These are phyloP conservation scores for Mactromeris polynyma DNA, from an alignment of 2,888 invertebrate genomes.

Conservation along the genomic window DNA sequence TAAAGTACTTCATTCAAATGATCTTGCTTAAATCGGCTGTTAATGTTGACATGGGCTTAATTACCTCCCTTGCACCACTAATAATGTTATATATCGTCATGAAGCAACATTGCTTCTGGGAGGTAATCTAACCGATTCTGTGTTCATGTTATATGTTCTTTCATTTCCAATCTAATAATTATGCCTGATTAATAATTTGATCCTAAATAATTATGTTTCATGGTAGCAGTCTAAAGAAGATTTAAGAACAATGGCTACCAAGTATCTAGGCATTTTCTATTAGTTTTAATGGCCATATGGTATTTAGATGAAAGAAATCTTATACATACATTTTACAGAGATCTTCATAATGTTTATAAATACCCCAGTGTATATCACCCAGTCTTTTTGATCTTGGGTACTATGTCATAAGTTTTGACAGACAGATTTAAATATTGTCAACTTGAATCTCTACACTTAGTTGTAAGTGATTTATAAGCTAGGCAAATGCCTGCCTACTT, in stretches of 20 bases:
- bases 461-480: conserved; percentile 68
- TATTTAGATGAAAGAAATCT: conserved; percentile 57
- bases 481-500: conserved; percentile 45
- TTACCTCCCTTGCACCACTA: neutral
- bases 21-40: too few relatives aligned
- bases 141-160: neutral
- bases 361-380: conserved; percentile 39
- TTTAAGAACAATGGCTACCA: conserved; percentile 4
- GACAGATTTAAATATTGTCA: conserved; percentile 62
- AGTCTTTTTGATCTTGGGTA: conserved; percentile 59
- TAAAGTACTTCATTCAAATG: too few relatives aligned
- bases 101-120: neutral
- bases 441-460: conserved; percentile 64
- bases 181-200: conserved; percentile 14
- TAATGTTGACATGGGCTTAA: too few relatives aligned
- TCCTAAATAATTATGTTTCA: conserved; percentile 7
- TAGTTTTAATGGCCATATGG: conserved; percentile 59
- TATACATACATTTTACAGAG: conserved; percentile 17
- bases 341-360: conserved; percentile 54
- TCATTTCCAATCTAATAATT: conserved; percentile 11
- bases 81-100: neutral
- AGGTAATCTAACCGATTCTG: neutral
- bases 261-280: conserved; percentile 45
- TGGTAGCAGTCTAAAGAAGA: neutral
- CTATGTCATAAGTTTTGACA: conserved; percentile 69